phyloP scores from a whole-genome alignment of 2,888 invertebrate genomes.

The Trissolcus brochymenae region DNA sequence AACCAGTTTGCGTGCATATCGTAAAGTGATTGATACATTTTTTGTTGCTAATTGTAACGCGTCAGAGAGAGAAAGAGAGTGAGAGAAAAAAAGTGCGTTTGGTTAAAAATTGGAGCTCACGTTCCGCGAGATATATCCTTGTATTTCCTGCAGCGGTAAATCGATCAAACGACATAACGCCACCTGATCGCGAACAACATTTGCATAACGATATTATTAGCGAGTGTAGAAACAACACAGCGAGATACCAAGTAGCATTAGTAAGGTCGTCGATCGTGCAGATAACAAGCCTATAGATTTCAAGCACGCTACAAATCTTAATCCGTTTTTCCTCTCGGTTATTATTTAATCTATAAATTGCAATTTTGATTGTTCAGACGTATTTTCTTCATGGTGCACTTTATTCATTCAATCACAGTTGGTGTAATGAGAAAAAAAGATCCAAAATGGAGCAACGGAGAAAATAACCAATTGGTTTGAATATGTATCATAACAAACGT shows the following conservation, averaged over 20 bases:
- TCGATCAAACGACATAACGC: slow-evolving; percentile 35
- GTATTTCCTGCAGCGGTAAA: slow-evolving; percentile 39
- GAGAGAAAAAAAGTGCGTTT: neutral
- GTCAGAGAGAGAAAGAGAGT: neutral
- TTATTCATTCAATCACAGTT: too few species aligned
- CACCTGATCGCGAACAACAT: slow-evolving; percentile 56
- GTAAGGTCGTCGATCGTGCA: slow-evolving; percentile 59
- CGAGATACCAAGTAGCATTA: slow-evolving; percentile 62
- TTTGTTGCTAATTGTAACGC: neutral
- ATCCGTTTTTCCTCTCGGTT: slow-evolving; percentile 62
- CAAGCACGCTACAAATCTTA: slow-evolving; percentile 60
- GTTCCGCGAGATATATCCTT: too few species aligned
- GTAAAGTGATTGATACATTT: slow-evolving; percentile 11
- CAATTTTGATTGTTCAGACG: neutral
- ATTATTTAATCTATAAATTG: slow-evolving; percentile 32
- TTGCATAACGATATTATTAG: slow-evolving; percentile 72
- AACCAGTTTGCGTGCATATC: neutral
- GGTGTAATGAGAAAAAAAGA: too few species aligned
- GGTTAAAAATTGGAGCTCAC: too few species aligned
- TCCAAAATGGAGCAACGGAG: too few species aligned
- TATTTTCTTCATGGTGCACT: too few species aligned
- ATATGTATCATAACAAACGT: too few species aligned
- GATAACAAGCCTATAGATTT: slow-evolving; percentile 56
- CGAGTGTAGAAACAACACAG: slow-evolving; percentile 66
- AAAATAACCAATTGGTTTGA: too few species aligned